Evolutionary conservation across 2,113 vertebrate genomes (phyloP).

Genomic region (Sigmodon hispidus): DNA sequence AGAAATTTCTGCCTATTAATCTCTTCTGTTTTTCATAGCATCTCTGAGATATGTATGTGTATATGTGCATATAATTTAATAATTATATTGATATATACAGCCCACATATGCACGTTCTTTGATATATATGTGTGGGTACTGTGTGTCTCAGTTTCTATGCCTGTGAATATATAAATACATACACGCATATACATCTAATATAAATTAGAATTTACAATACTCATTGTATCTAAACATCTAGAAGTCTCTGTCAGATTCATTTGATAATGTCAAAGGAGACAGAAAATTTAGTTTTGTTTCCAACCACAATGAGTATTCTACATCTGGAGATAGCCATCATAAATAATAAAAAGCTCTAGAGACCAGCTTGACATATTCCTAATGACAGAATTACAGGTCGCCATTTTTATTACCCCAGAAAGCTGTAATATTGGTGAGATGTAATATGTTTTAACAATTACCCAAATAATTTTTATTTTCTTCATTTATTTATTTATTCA

Average conservation of each 20-base stretch:
- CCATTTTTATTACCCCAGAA: not conserved
- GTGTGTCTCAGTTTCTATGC: not conserved
- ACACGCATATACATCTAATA: not conserved
- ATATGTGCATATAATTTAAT: not conserved
- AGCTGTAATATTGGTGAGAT: not conserved
- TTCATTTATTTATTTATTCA: not conserved
- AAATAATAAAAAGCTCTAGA: not conserved
- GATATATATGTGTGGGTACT: not conserved
- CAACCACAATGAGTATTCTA: not conserved
- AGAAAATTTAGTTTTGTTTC: not conserved
- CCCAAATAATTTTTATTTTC: not conserved
- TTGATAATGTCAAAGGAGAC: not conserved
- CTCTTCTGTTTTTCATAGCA: not conserved
- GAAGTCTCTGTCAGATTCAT: not conserved
- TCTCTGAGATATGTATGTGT: not conserved
- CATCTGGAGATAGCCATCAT: not conserved
- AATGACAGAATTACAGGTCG: not conserved
- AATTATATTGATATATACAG: not conserved
- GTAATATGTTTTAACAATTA: not conserved
- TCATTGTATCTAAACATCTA: not conserved
- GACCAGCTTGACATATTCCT: not conserved
- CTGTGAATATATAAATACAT: not conserved
- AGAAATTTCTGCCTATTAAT: not conserved
- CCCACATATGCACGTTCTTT: not conserved
- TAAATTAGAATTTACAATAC: not conserved